A percentile compares a stretch with the other conserved stretches of the same genome.
These are phyloP conservation scores for Excalfactoria chinensis DNA, from an alignment of 2,113 vertebrate genomes.

Conservation along the genomic window DNA sequence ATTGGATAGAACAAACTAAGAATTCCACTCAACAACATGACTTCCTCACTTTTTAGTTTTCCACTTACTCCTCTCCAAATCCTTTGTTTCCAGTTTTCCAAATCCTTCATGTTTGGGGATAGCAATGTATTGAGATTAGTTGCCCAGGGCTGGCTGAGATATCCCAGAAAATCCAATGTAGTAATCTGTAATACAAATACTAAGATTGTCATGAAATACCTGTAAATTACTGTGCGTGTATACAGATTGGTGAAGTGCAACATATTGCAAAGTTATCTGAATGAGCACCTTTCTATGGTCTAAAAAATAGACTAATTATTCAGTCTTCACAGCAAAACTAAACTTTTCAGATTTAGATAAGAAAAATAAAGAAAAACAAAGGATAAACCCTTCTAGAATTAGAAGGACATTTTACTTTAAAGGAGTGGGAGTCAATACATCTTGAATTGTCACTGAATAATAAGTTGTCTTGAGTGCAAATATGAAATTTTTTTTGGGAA, in stretches of 20 bases:
- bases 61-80: not conserved
- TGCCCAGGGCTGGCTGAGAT: not conserved
- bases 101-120: not conserved
- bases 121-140: not conserved
- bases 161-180: not conserved
- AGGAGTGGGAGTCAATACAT: not conserved
- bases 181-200: not conserved
- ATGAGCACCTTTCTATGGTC: slow-evolving; percentile 37
- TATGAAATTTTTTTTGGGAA: not conserved
- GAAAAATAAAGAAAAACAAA: slow-evolving; percentile 3
- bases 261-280: slow-evolving; percentile 27
- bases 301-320: slow-evolving; percentile 51
- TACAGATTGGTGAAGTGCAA: not conserved
- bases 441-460: not conserved
- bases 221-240: not conserved
- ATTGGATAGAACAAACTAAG: not conserved
- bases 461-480: not conserved
- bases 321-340: slow-evolving; percentile 25
- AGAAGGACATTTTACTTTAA: not conserved
- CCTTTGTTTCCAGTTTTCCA: not conserved
- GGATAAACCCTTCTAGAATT: slow-evolving; percentile 9
- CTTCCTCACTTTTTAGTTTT: not conserved
- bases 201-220: not conserved
- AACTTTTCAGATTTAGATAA: slow-evolving; percentile 46
- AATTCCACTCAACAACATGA: not conserved